A percentile compares a stretch with the other conserved stretches of the same genome.
phyloP scores from a whole-genome alignment of 2,113 vertebrate species.

The Myrmecobius fasciatus region DNA sequence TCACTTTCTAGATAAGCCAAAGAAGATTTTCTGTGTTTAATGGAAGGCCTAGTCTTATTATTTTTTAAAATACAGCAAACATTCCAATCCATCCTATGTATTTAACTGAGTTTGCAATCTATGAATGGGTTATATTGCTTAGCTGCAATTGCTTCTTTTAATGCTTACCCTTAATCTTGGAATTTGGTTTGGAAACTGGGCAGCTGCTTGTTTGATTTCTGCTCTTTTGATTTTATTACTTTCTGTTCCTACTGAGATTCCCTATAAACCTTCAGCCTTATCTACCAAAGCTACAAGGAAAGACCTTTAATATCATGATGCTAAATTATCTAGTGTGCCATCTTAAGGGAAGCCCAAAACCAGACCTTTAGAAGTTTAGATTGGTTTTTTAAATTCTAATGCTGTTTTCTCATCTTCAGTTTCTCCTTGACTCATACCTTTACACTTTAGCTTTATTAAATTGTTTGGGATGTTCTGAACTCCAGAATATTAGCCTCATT shows the following conservation, averaged over 20 bases:
- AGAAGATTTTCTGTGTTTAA: slow-evolving; percentile 37
- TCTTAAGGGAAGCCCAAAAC: not conserved
- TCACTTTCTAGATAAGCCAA: slow-evolving; percentile 22
- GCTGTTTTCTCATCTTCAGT: not conserved
- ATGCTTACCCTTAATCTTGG: slow-evolving; percentile 21
- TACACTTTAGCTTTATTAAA: slow-evolving; percentile 39
- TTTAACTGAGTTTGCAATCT: slow-evolving; percentile 14
- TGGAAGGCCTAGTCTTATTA: not conserved
- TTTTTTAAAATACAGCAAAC: not conserved
- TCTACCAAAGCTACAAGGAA: not conserved
- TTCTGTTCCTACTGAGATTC: not conserved
- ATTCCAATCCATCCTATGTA: slow-evolving; percentile 1
- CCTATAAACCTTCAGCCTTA: not conserved
- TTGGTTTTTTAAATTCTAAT: not conserved
- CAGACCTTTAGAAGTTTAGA: slow-evolving; percentile 18
- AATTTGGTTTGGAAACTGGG: not conserved
- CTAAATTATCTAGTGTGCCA: not conserved
- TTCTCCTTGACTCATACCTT: slow-evolving; percentile 41
- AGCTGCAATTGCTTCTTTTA: slow-evolving; percentile 16
- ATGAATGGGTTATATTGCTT: not conserved
- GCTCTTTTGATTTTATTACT: slow-evolving; percentile 12
- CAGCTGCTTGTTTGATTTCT: slow-evolving; percentile 7
- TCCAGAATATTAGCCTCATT: not conserved
- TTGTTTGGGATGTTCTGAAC: slow-evolving; percentile 8
- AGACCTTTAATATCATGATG: not conserved